Base-by-base conservation (phyloP, 1,140 invertebrate genomes). In the Aphidius gifuensis region DNA sequence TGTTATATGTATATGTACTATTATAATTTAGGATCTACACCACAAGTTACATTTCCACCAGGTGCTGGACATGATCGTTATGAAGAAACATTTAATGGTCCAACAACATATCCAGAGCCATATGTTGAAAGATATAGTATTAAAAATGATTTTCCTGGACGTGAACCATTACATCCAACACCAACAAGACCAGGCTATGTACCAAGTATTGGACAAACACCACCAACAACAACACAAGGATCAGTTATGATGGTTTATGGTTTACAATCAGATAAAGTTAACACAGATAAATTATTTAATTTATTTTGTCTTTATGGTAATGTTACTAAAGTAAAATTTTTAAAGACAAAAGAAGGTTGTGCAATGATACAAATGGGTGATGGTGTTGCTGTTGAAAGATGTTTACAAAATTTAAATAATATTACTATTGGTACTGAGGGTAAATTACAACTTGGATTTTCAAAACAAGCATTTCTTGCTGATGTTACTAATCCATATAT, bases 361-460 rank as follows among this genome's bases (percentile, higher is more conserved):
- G 96, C 96, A n/a, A 99, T 99, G 96, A 92, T 99, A 63, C 96
- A 99, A 79, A 96, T 99, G 94, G 96, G 96, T 9, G 95, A 98
- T 78, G 87, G 88, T n/a, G 86, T 94, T 53, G 92, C 96, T 6
- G 94, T 98, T 4, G 94, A 98, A 78, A 83, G 96, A 69, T 95
- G 92, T 75, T 90, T 99, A 55, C 91, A 93, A 70, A 94, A 98
- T 80, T 85, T 99, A 58, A 97, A 98, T 83, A 94, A 96, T 75
- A 88, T 91, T 65, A 89, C 88, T 61, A 90, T 97, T 68, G 96
- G 91, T 46, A 69, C 81, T 64, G 73, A 83, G 61, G 82, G 83
- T 54, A 85, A 87, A 76, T 79, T 88, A 47, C 86, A 88, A 71
- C 80, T 87, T 47, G 85, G 91, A 58, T 95, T 93, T 81, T 97